phyloP scores from a whole-genome alignment of 2,797 vertebrate species.

The Pseudotriccus pelzelni region DNA sequence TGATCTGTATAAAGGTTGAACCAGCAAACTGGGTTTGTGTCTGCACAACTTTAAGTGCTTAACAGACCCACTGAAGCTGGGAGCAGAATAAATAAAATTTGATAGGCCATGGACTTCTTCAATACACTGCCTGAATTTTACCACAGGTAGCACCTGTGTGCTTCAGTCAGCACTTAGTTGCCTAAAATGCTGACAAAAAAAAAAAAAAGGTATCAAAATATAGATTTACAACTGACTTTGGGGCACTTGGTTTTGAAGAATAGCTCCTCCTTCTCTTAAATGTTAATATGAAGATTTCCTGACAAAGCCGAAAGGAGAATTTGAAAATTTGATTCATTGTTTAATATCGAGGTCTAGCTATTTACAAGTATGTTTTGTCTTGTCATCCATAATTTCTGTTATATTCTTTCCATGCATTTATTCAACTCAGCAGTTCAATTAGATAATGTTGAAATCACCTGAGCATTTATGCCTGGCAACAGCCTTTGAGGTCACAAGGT shows the following conservation, averaged over 20 bases:
- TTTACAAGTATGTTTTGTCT: background rate
- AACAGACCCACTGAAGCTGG: background rate
- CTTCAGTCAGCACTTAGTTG: background rate
- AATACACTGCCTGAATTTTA: background rate
- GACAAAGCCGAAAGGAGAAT: background rate
- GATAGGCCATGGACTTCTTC: background rate
- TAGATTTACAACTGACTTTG: background rate
- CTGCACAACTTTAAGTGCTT: background rate
- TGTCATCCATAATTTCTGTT: background rate
- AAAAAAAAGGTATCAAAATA: background rate
- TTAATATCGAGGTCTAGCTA: background rate
- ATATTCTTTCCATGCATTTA: background rate
- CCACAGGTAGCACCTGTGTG: background rate
- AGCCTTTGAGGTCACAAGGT: background rate
- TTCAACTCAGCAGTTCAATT: background rate
- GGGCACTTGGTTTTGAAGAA: background rate
- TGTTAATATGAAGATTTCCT: background rate
- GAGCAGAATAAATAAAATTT: background rate
- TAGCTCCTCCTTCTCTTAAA: background rate
- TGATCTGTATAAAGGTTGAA: background rate
- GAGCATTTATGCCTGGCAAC: background rate
- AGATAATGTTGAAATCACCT: background rate
- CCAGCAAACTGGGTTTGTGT: background rate
- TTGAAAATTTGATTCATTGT: background rate
- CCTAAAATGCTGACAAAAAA: background rate